Conservation (phyloP, 2,888 invertebrate genomes). For the Hymenopus coronatus region DNA sequence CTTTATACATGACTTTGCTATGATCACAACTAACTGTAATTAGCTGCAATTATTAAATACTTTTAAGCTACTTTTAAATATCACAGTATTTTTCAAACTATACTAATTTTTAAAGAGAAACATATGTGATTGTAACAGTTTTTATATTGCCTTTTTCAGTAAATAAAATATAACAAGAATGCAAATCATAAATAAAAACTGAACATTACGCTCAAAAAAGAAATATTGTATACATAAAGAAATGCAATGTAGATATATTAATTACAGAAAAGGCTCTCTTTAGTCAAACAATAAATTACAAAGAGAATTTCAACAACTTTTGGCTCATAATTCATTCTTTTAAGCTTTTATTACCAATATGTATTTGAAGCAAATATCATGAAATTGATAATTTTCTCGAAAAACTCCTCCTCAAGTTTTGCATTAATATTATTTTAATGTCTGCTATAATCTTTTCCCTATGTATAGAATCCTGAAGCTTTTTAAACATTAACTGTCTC, state of each 20-base stretch:
- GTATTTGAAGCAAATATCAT: background rate
- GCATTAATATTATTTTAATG: background rate
- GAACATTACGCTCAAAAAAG: background rate
- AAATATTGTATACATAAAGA: background rate
- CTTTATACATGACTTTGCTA: background rate
- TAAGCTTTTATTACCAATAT: too few species aligned
- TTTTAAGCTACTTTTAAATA: too few species aligned
- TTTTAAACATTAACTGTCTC: background rate
- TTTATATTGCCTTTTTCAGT: too few species aligned
- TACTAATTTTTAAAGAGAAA: background rate
- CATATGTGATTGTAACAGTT: too few species aligned
- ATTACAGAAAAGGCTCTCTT: background rate
- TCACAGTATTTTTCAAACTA: background rate
- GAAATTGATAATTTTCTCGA: background rate
- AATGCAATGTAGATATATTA: background rate
- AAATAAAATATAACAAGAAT: too few species aligned
- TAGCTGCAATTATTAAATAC: background rate
- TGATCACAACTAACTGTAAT: background rate
- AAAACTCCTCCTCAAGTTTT: background rate
- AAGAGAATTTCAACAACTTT: background rate
- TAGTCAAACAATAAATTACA: background rate
- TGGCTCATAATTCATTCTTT: background rate
- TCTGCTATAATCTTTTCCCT: background rate
- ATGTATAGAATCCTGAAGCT: background rate
- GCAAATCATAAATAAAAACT: too few species aligned